Evolutionary conservation across 2,797 vertebrate species (phyloP), one percentile per base, ranked within the genome.

Genomic region (Fratercula arctica): DNA sequence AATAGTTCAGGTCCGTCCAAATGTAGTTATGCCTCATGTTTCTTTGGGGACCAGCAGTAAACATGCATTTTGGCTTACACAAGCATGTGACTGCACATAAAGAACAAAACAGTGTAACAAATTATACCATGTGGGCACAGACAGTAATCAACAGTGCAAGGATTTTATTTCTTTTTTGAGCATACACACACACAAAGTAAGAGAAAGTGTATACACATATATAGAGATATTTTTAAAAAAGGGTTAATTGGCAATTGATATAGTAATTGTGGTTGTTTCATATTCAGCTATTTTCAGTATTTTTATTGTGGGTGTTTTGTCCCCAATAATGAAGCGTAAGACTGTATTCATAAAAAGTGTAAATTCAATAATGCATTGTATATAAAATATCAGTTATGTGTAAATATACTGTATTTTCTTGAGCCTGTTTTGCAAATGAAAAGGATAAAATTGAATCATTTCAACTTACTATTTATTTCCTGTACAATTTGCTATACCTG

Each of bases 61-160:
- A 39, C 0, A 0, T 11, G 26, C 3, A 3, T 50, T 82, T 61
- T 56, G 39, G 67, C 31, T 85, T 48, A 45, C 5, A 57, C 9
- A 41, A 31, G 28, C 46, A 29, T 29, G 35, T 43, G 70, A 26
- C 45, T 35, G 13, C 54, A 15, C 69, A 53, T 13, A 37, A 43
- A 54, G 81, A 50, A 4, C 35, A 84, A 31, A 37, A 18, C 2
- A 14, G 3, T 60, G 1, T n/a, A 74, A 56, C 31, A n/a, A 48
- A 5, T 63, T 7, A 29, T 13, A 24, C 33, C 16, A 0, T 10
- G 2, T 1, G 45, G 50, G 25, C 19, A 60, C 2, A 46, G 45
- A 20, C 11, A 48, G 26, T 25, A 17, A 14, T 9, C 24, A 39
- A 24, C 39, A 64, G 16, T 29, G 33, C 54, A 69, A 73, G 35